A percentile compares a stretch with the other conserved stretches of the same genome.
Conservation (phyloP, 2,888 invertebrate genomes). For the Eueremaeus valkanovi region DNA sequence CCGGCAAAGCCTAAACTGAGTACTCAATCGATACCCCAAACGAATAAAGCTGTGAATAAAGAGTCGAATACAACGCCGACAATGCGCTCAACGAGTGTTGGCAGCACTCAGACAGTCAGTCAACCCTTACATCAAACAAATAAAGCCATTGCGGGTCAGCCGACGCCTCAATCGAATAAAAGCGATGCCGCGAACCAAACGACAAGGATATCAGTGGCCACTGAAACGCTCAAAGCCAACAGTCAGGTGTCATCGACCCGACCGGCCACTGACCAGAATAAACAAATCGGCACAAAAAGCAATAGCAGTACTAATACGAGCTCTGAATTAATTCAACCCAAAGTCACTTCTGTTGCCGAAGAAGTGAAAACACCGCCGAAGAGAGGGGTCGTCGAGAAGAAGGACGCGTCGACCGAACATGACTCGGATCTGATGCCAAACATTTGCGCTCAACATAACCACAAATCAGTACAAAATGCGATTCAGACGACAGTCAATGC, state of each 20-base stretch:
- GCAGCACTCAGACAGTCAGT: not conserved
- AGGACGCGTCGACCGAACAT: conserved; percentile 24
- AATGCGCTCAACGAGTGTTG: conserved; percentile 6
- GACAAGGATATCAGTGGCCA: not conserved
- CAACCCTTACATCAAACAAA: not conserved
- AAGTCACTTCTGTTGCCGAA: not conserved
- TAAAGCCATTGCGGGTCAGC: not conserved
- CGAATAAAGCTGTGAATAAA: not conserved
- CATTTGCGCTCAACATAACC: not conserved
- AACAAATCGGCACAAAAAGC: too few species aligned
- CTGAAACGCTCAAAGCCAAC: not conserved
- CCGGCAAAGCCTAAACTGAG: conserved; percentile 28
- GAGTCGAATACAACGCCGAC: not conserved
- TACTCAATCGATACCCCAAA: not conserved
- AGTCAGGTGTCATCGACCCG: conserved; percentile 1
- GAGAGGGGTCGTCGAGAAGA: conserved; percentile 19
- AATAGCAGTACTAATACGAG: not conserved
- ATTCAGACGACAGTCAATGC: conserved; percentile 12
- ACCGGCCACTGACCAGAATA: not conserved
- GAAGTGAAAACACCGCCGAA: conserved; percentile 1
- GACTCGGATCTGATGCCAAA: not conserved
- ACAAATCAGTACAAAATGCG: not conserved
- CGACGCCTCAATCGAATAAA: not conserved
- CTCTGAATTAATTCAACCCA: not conserved
- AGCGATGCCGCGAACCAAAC: conserved; percentile 19